Conservation (phyloP, 2,113 vertebrate species). For the Ceuthmochares aereus region DNA sequence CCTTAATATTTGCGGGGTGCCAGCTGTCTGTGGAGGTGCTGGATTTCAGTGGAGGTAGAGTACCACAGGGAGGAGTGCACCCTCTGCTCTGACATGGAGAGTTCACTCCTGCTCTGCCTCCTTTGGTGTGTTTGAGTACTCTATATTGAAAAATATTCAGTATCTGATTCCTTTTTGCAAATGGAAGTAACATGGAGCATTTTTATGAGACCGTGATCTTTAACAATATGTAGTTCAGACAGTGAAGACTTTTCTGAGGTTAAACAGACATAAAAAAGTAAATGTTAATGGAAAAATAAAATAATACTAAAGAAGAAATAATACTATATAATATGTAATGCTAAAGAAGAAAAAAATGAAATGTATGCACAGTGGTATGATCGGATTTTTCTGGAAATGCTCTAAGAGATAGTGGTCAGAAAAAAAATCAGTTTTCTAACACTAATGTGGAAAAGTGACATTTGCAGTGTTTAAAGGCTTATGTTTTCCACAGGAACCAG, state of each 20-base stretch:
- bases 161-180: background rate
- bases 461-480: constrained; percentile 78
- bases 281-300: background rate
- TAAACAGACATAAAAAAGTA: constrained; percentile 9
- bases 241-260: background rate
- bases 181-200: background rate
- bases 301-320: constrained; percentile 20
- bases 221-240: background rate
- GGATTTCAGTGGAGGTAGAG: background rate
- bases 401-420: background rate
- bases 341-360: constrained; percentile 1
- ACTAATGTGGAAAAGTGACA: constrained; percentile 58
- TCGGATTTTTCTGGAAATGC: constrained; percentile 29
- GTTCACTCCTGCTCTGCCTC: background rate
- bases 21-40: background rate
- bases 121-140: background rate
- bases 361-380: background rate
- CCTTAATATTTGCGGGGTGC: background rate
- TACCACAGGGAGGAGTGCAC: background rate
- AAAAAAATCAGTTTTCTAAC: constrained; percentile 36
- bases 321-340: background rate
- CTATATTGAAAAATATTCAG: background rate
- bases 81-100: background rate
- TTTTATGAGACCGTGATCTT: background rate
- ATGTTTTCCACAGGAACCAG: constrained; percentile 79